Evolutionary conservation across 2,797 vertebrate genomes (phyloP).

Genomic region (Lagocephalus sceleratus): DNA sequence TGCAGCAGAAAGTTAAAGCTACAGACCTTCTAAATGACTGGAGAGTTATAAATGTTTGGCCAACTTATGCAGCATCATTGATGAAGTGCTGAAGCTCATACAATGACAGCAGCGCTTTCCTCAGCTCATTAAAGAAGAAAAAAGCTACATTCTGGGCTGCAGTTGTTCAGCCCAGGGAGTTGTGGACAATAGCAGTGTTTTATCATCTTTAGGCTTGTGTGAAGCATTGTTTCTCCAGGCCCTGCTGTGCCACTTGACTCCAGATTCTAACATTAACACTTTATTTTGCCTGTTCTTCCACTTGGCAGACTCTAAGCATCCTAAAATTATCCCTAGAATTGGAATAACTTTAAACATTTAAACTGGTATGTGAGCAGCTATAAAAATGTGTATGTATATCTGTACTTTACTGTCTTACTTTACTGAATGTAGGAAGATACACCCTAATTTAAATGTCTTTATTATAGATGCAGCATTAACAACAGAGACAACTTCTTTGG

Average conservation of each 20-base stretch:
- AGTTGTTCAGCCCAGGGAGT: constrained; percentile 50
- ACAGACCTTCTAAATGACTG: constrained; percentile 47
- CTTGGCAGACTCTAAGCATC: constrained; percentile 32
- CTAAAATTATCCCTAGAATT: too few species aligned
- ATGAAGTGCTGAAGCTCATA: constrained; percentile 60
- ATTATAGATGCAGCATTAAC: constrained; percentile 12
- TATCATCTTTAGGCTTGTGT: constrained; percentile 68
- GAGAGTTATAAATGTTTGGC: constrained; percentile 66
- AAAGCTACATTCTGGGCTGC: constrained; percentile 49
- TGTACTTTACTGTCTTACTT: constrained; percentile 39
- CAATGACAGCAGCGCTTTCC: constrained; percentile 53
- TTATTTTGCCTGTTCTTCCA: constrained; percentile 12
- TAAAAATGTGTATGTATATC: constrained; percentile 59
- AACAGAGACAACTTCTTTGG: constrained; percentile 37
- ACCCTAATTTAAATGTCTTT: too few species aligned
- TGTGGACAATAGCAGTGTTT: constrained; percentile 66
- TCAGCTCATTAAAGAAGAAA: constrained; percentile 69
- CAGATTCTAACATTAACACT: constrained; percentile 29
- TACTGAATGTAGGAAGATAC: constrained; percentile 4
- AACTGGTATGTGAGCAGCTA: constrained; percentile 56
- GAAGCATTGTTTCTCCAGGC: constrained; percentile 36
- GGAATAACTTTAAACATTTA: too few species aligned
- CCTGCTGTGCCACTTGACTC: constrained; percentile 47
- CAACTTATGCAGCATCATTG: constrained; percentile 62
- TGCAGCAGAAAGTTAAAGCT: constrained; percentile 37